Conservation (phyloP, 2,113 vertebrate species). For the Amphiprion ocellaris region DNA sequence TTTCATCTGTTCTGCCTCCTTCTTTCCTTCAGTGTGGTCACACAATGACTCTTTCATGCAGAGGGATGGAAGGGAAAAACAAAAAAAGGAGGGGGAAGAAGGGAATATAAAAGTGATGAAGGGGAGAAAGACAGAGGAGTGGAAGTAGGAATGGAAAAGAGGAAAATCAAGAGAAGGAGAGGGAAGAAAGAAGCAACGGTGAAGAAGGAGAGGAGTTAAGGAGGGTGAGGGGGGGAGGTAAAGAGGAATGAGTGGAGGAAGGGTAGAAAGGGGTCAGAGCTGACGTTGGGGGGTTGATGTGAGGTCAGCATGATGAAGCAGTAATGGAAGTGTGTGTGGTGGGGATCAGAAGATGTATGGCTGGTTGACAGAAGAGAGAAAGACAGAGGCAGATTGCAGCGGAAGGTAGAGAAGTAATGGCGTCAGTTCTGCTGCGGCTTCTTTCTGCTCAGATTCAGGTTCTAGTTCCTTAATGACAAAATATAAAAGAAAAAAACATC, state of each 20-base stretch:
- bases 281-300: slow-evolving; percentile 66
- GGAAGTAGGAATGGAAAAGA: neutral
- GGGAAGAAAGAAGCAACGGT: neutral
- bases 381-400: slow-evolving; percentile 67
- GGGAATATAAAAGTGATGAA: slow-evolving; percentile 29
- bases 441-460: neutral
- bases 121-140: neutral
- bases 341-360: slow-evolving; percentile 70
- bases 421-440: slow-evolving; percentile 30
- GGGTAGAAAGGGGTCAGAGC: slow-evolving; percentile 70
- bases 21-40: neutral
- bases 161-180: neutral
- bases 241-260: slow-evolving; percentile 57
- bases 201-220: slow-evolving; percentile 10
- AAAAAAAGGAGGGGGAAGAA: neutral
- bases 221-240: slow-evolving; percentile 3
- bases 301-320: slow-evolving; percentile 81
- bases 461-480: slow-evolving; percentile 4
- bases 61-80: neutral
- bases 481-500: slow-evolving; percentile 1
- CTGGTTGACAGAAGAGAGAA: slow-evolving; percentile 64
- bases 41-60: slow-evolving; percentile 54
- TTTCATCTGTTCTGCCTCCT: neutral
- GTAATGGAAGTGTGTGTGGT: slow-evolving; percentile 71
- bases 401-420: slow-evolving; percentile 72